Base-by-base conservation (phyloP, 2,888 invertebrate genomes). In the Eristalis tenax region DNA sequence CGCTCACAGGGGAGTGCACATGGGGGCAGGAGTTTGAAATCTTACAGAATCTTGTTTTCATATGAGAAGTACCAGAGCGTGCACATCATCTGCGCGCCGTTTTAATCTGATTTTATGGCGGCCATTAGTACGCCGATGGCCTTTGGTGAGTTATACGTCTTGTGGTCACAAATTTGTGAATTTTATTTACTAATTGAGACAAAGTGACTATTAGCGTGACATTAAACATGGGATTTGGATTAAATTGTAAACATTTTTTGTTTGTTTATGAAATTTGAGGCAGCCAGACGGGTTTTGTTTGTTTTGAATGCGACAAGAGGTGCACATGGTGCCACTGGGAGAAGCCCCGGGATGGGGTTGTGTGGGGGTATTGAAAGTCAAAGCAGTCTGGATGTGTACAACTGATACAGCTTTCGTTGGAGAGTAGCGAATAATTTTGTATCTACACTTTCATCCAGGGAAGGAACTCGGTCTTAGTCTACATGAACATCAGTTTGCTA, bases 141-240 rank as follows among this genome's bases (percentile, higher is more conserved):
- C 75, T 81, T 74, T 65, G 73, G 70, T 83, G 83, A 86, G 78
- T 83, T 87, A 82, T 87, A 76, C 23, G 76, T 23, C 38, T 64
- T 76, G 65, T 50, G 79, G 68, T 83, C 69, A 68, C 87, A 83
- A 87, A 83, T 87, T 86, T 71, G 79, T 63, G 56, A 76, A 83
- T 83, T 83, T 83, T 75, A 87, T 83, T 87, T 73, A 40, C 83
- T 87, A 87, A 87, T 87, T 87, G 87, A 87, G 87, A 87, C 87
- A 87, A 87, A 87, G 83, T 87, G 75, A 75, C 87, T 76, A 87
- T 87, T 79, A 87, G 76, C 18, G 38, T 87, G 83, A 64, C 87
- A 69, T 64, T 73, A 71, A 73, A 83, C 87, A 87, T 71, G 66
- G 76, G 68, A 87, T 83, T 80, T 80, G 79, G 79, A 87, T 87